Evolutionary conservation across 2,888 invertebrate genomes (phyloP), one percentile per base, ranked within the genome.

Genomic region (Cheilosia scutellata): DNA sequence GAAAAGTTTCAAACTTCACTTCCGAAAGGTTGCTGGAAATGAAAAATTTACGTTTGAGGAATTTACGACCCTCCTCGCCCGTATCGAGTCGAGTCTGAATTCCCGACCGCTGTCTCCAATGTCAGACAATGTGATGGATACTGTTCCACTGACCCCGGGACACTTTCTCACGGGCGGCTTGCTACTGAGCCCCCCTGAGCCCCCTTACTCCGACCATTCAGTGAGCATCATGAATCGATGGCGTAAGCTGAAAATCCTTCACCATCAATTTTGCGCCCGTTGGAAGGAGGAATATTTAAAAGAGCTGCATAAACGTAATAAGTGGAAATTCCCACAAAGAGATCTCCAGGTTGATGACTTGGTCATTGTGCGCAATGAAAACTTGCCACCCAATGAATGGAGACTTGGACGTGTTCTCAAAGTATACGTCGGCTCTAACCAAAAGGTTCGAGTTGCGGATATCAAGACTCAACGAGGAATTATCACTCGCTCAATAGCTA

Each of bases 271-370:
- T 6, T 70, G 78, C n/a, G 20, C 31, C 3, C 51, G 82, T 1
- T 87, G 75, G 70, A 80, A 82, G 33, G 27, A 57, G 4, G 68
- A 87, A 25, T 87, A 82, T 42, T 42, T 87, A 2, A 80, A 76
- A 33, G 74, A 87, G 5, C 58, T 87, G 2, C 62, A 74, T 7
- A 83, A 83, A 42, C 70, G 82, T 13, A 70, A 65, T 16, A 84
- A 84, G 49, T 87, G 84, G 71, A 78, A 77, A 49, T 27, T 31
- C 27, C 70, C 79, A 9, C 70, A 77, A n/a, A 11, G 11, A 2
- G 65, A 87, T 44, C 11, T 83, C 1, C 4, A 72, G 25, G 55
- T 58, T 1, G 31, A 71, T 7, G 82, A 82, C 42, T 27, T 75
- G 2, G 87, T 82, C 6, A 60, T 75, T 7, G 9, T 87, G 2